These are phyloP conservation scores for Scartelaos histophorus DNA, from an alignment of 2,113 vertebrate species.

Conservation along the genomic window DNA sequence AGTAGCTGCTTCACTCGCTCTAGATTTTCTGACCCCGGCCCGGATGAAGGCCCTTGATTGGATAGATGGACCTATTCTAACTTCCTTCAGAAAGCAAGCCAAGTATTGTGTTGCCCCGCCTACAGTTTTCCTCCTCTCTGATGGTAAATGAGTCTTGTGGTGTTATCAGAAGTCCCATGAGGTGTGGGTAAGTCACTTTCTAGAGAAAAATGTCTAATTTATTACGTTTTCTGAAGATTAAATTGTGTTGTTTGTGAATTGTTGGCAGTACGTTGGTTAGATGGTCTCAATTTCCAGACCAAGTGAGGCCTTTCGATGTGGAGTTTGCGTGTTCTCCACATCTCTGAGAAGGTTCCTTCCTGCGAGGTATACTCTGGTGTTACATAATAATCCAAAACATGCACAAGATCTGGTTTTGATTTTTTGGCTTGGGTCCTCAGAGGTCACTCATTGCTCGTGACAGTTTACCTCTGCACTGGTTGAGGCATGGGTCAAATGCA, in stretches of 20 bases:
- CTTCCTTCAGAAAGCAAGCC: slow-evolving; percentile 45
- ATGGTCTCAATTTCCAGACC: too few relatives aligned
- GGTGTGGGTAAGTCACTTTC: neutral
- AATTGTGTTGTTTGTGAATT: neutral
- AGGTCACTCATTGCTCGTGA: too few relatives aligned
- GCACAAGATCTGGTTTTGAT: too few relatives aligned
- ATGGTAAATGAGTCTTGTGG: slow-evolving; percentile 42
- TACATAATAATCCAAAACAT: too few relatives aligned
- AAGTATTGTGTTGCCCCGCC: slow-evolving; percentile 48
- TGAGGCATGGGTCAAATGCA: too few relatives aligned
- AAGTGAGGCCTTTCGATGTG: too few relatives aligned
- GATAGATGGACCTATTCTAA: slow-evolving; percentile 62
- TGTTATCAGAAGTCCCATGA: slow-evolving; percentile 5
- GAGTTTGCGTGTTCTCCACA: too few relatives aligned
- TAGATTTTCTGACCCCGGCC: slow-evolving; percentile 24
- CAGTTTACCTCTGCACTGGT: too few relatives aligned
- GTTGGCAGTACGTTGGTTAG: neutral
- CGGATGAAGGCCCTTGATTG: slow-evolving; percentile 57
- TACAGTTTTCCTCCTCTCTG: slow-evolving; percentile 45
- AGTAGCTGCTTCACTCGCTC: slow-evolving; percentile 46
- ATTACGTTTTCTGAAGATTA: neutral
- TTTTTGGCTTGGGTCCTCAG: too few relatives aligned
- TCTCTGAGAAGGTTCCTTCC: too few relatives aligned
- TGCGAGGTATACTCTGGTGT: too few relatives aligned
- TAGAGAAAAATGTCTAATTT: neutral